Evolutionary conservation across 2,888 invertebrate genomes (phyloP), one percentile per base, ranked within the genome.

Genomic region (Beris morrisii): DNA sequence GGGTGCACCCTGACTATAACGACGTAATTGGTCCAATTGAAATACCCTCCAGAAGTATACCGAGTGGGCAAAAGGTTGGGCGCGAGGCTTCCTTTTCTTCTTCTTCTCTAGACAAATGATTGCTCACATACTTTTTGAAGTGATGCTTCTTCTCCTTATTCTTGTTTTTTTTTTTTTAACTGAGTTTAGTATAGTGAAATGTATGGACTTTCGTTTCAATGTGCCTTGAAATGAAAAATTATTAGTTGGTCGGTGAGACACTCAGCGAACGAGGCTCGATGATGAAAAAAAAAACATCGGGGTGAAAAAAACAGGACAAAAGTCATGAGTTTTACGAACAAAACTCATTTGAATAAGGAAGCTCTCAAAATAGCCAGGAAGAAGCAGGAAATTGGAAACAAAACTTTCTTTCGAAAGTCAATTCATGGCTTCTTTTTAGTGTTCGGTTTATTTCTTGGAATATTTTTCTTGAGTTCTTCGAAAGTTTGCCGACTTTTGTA

Each of bases 21-120:
- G 48, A 53, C 64, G 66, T 68, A 68, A 68, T 68, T 68, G 68
- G 68, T 66, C 64, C 68, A 68, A 68, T 68, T 68, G 66, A 68
- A 66, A 68, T 68, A 48, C 66, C 68, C 68, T 68, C 55, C 53
- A 66, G 68, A 68, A 54, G 64, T 64, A 64, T 53, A 43, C 54
- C 54, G 13, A 64, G 44, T 54, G 38, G 13, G 43, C 44, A 13
- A 54, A 43, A 44, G 53, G 45, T 61, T 61, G 61, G 38, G 46
- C 43, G 48, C 11, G 31, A 48, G 31, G 13, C 61, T 61, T 61
- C 32, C 11, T 61, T 61, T 46, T 52, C 44, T 46, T 46, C 12
- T 5, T 52, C 52, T 32, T 30, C 31, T 12, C 59, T 48, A 61
- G 61, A 61, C 61, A 61, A 61, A 61, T 61, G 61, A 61, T 61